Evolutionary conservation across 2,797 vertebrate genomes (phyloP), one percentile per base, ranked within the genome.

Genomic region (Hypotaenidia okinawae): DNA sequence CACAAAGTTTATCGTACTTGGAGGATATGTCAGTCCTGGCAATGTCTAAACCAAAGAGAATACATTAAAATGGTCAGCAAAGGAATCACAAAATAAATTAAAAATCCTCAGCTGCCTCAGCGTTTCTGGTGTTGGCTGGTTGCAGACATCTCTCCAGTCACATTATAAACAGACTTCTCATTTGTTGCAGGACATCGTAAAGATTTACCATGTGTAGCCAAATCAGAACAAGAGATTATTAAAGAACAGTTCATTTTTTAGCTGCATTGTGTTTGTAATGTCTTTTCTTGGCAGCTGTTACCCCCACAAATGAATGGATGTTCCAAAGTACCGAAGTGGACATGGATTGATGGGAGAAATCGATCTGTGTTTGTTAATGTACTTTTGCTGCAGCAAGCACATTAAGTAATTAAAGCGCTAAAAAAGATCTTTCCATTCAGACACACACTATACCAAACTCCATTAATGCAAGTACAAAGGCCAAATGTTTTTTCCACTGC

Each of bases 391-490:
- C 87, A 93, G 73, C 21, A 73, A 94, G 79, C 30, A 54, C 87
- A 94, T 96, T 96, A 94, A 93, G 81, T 94, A 95, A 97, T 96
- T 96, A 90, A 97, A 96, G 73, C 64, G 33, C 85, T 94, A 52
- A 94, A 94, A 87, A 39, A 89, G 37, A 49, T 82, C 82, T 91
- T 92, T 67, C 78, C 23, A 58, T 93, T 68, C 72, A 94, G 91
- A 47, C 51, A 66, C 45, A 83, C 28, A 58, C 54, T 89, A 83
- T 63, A 70, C 66, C 76, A 70, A 93, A 85, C 67, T 91, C 81
- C 68, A 88, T 70, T 94, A 94, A 77, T 35, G 16, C 66, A 85
- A 91, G 67, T 61, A 93, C 39, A 89, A 90, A 94, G n/a, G 45
- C 67, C 67, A 82, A 21, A 32, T 58, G 22, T 1, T 43, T 62